phyloP scores from a whole-genome alignment of 2,797 vertebrate species.

The Circus cinereus region DNA sequence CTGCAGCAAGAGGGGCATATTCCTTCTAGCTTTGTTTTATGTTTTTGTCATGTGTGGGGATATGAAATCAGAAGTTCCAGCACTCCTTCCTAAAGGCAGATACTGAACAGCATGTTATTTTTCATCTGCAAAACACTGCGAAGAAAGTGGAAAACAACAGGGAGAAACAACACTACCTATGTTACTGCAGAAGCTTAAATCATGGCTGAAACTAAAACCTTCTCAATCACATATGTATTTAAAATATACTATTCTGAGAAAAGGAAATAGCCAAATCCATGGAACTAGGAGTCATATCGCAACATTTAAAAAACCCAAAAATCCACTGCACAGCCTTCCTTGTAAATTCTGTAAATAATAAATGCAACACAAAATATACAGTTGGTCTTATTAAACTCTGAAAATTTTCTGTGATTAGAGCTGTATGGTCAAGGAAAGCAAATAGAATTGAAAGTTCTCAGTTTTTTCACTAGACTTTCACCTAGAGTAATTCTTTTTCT shows the following conservation, averaged over 20 bases:
- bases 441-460: not conserved
- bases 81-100: not conserved
- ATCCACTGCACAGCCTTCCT: not conserved
- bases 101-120: not conserved
- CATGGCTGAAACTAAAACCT: not conserved
- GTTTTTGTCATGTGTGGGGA: not conserved
- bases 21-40: not conserved
- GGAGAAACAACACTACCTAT: not conserved
- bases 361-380: not conserved
- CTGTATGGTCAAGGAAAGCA: not conserved
- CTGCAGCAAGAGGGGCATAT: not conserved
- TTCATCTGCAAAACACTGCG: not conserved
- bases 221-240: not conserved
- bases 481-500: not conserved
- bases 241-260: not conserved
- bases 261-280: not conserved
- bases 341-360: not conserved
- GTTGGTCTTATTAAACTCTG: not conserved
- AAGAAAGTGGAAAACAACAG: constrained; percentile 1
- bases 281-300: not conserved
- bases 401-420: not conserved
- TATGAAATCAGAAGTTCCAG: not conserved
- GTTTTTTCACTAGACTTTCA: not conserved
- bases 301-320: not conserved
- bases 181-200: not conserved